Evolutionary conservation across 2,797 vertebrate species (phyloP), one percentile per base, ranked within the genome.

Genomic region (Dryobates pubescens): DNA sequence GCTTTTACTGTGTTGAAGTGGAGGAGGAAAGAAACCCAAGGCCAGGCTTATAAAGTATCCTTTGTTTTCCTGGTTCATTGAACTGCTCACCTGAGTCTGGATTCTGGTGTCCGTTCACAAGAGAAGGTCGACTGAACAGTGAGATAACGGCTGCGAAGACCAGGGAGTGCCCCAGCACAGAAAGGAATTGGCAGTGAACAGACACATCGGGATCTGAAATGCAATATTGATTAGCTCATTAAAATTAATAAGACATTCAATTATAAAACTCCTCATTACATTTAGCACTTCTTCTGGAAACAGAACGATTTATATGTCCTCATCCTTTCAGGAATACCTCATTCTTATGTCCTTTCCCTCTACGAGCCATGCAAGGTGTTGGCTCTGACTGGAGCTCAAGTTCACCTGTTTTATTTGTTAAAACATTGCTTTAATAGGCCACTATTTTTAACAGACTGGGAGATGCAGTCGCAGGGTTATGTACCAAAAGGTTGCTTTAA

Each of bases 181-280:
- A 82, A 86, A 88, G 61, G 92, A 78, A 76, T 78, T 67, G 70
- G 78, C 61, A 74, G 51, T 73, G 71, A 82, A 88, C 0, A 7
- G 83, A 29, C 81, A 67, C 49, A 29, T 94, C 83, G 72, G 27
- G 72, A 72, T 95, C 95, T 15, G 23, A 89, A 94, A 89, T 93
- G 92, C 76, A 86, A 36, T 96, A 95, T 95, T 95, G 95, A 94
- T 96, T 85, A 92, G 86, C 26, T 96, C 81, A 95, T 91, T 94
- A 96, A 96, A 94, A 91, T 95, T 90, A 88, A 95, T 94, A 72
- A 85, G 88, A 78, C 29, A 27, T 43, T 96, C 82, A 86, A 59
- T 94, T 96, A 91, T 83, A 56, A 62, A 95, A 93, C 59, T 74
- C 51, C 49, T 24, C 49, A 32, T 96, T 94, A 80, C 62, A 36